Conservation (phyloP, 2,797 vertebrate species). For the Neomorphus geoffroyi region DNA sequence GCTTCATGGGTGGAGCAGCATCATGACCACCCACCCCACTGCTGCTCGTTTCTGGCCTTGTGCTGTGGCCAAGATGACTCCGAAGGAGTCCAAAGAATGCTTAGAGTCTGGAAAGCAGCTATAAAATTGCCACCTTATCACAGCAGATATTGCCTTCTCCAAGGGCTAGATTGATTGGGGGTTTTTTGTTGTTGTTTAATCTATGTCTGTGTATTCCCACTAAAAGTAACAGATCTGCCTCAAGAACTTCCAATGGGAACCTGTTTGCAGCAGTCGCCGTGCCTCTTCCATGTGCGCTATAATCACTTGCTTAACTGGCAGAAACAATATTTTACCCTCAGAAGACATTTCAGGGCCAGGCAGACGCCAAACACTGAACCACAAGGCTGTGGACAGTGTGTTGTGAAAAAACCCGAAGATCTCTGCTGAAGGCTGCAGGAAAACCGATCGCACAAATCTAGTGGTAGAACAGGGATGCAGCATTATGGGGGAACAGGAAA, state of each 20-base stretch:
- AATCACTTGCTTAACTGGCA: not conserved
- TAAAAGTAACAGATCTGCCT: not conserved
- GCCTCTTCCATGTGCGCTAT: not conserved
- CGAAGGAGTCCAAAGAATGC: not conserved
- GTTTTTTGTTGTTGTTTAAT: not conserved
- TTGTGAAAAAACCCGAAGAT: not conserved
- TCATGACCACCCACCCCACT: rapidly evolving
- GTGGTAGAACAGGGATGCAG: not conserved
- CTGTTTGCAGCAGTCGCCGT: not conserved
- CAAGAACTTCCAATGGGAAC: not conserved
- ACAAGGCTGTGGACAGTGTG: not conserved
- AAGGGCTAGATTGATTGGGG: not conserved
- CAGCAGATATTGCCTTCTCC: not conserved
- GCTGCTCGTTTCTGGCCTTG: rapidly evolving
- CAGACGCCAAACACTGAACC: not conserved
- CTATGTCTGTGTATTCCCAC: not conserved
- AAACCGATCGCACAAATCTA: rapidly evolving
- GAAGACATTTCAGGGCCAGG: not conserved
- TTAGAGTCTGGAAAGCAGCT: not conserved
- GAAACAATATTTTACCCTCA: not conserved
- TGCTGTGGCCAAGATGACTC: not conserved
- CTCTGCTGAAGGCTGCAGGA: not conserved
- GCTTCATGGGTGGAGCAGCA: rapidly evolving
- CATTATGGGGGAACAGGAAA: not conserved
- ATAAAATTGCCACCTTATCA: not conserved